Base-by-base conservation (phyloP, 2,113 vertebrate genomes). In the Cranoglanis bouderius region DNA sequence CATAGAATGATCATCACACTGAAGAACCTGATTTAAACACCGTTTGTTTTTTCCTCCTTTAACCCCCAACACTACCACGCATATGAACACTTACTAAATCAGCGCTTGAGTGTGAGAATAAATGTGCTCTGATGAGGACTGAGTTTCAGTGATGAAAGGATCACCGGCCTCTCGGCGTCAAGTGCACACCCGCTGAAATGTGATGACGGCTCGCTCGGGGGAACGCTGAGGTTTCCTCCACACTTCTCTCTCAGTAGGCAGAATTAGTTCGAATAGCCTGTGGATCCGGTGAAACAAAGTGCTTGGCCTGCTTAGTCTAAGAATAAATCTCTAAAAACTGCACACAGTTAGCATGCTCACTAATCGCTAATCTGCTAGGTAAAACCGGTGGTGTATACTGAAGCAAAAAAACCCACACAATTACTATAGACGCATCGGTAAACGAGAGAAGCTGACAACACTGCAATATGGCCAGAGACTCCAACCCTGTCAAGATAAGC, bases 401-500 rank as follows among this genome's bases (percentile, higher is more conserved):
- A 57, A 55, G 35, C 6, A 72, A 46, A 24, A 59, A 75, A 35
- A 4, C 19, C 5, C 2, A 72, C 5, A 87, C 32, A 63, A 0
- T 43, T 74, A 88, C 65, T 88, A 38, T 1, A 38, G 40, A 65
- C 16, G 21, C 67, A 75, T 63, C 21, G 3, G 59, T 59, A 77
- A 84, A 84, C 55, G 63, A 84, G 65, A 63, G 46, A 84, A 85
- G 90, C 43, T 87, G 70, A 43, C 35, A 88, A 87, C 82, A 61
- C 87, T 67, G 70, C 46, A 9, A 19, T 86, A 24, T 49, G 82
- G 53, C 78, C 88, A 61, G 53, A 67, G 59, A 84, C 61, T 88
- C 32, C 85, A 86, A 63, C 82, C 35, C 85, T 38, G 57, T 35
- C 55, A 46, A 87, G 90, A 75, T 91, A 85, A 90, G 75, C 88